Base-by-base conservation (phyloP, 2,797 vertebrate genomes). In the Pristis pectinata region DNA sequence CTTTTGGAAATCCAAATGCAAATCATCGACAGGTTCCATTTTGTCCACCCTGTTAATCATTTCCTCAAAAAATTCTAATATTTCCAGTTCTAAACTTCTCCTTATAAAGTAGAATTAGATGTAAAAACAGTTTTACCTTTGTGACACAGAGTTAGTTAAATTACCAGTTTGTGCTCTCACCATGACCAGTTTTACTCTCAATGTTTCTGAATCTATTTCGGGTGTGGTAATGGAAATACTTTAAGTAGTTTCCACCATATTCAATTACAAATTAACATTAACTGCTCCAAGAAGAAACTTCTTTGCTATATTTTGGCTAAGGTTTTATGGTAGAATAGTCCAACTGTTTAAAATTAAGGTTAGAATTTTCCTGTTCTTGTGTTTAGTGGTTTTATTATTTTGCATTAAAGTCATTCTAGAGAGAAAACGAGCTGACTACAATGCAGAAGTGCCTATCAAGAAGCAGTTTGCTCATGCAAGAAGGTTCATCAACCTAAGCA, bases 321-420 rank as follows among this genome's bases (percentile, higher is more conserved):
- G 37, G 10, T 53, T n/a, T 89, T 72, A 56, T 67, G 53, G 53
- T 79, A 80, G 56, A 93, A 44, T 67, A 77, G n/a, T 76, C 30
- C 94, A 89, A 85, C 94, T 64, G 27, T 77, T 72, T 94, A 74
- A 95, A 93, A 9, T 67, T 64, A n/a, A 34, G 11, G 91, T 61
- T 22, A 19, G 56, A 77, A 22, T 7, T 92, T 95, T 95, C 74
- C 94, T 94, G 79, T 83, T 94, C 82, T 70, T 87, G 30, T 70
- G 56, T 95, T 94, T 70, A 91, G 93, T 70, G 92, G 87, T 94
- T 94, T 95, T 94, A 93, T 70, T 83, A 95, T 53, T 56, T 94
- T 96, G 53, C n/a, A 4, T n/a, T 95, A 0, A 64, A 92, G 83
- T 92, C 79, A 89, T 94, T 0, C 0, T 27, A 95, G 83, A 95